Evolutionary conservation across 2,797 vertebrate species (phyloP).

Genomic region (Anguilla pacifica): DNA sequence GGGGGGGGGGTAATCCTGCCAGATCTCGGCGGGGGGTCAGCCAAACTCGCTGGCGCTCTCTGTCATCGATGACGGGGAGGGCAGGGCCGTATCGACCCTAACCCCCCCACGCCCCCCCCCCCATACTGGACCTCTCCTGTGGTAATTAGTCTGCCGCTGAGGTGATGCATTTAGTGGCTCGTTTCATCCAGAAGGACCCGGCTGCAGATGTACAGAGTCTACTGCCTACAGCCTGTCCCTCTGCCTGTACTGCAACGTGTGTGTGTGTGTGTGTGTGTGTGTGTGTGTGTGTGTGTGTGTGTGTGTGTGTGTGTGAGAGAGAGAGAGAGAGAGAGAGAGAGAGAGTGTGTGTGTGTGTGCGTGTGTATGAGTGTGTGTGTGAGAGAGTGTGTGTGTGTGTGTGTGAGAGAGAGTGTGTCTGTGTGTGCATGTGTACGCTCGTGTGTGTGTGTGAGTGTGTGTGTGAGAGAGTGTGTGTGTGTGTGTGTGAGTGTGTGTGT

Average conservation of each 20-base stretch:
- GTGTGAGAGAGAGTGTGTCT: too few relatives aligned
- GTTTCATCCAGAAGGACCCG: slow-evolving; percentile 44
- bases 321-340: too few relatives aligned
- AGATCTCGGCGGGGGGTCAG: slow-evolving; percentile 52
- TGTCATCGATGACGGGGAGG: slow-evolving; percentile 69
- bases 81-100: slow-evolving; percentile 73
- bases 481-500: too few relatives aligned
- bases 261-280: not conserved
- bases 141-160: slow-evolving; percentile 70
- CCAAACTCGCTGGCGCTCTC: slow-evolving; percentile 57
- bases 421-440: too few relatives aligned
- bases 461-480: not conserved
- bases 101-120: slow-evolving; percentile 59
- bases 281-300: not conserved
- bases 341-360: not conserved
- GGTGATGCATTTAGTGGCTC: slow-evolving; percentile 71
- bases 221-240: slow-evolving; percentile 26
- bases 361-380: not conserved
- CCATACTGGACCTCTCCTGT: slow-evolving; percentile 53
- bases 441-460: not conserved
- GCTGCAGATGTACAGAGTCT: not conserved
- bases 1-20: slow-evolving; percentile 66
- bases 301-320: too few relatives aligned
- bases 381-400: too few relatives aligned
- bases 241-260: not conserved